Evolutionary conservation across 2,113 vertebrate genomes (phyloP).

Genomic region (Psittacula cyanocephala): DNA sequence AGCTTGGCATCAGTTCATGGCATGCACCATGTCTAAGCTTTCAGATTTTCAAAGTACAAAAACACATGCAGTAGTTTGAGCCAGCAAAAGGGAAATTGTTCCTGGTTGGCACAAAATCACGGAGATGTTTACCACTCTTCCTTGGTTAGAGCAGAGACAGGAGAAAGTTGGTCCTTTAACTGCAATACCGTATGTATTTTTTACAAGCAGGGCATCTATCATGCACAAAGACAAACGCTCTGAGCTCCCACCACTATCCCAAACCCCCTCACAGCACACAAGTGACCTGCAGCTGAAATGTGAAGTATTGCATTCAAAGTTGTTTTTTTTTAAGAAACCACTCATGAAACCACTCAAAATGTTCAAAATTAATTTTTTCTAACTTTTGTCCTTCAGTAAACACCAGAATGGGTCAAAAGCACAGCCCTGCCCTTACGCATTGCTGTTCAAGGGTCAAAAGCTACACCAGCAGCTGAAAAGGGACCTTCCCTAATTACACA

Average conservation of each 20-base stretch:
- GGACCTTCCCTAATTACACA: neutral
- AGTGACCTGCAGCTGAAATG: neutral
- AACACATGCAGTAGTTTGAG: neutral
- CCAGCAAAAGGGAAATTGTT: constrained; percentile 31
- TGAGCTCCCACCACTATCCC: neutral
- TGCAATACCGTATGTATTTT: neutral
- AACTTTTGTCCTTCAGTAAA: neutral
- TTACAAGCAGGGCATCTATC: neutral
- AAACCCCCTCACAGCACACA: neutral
- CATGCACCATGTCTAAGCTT: constrained; percentile 29
- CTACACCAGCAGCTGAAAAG: neutral
- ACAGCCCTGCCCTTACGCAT: neutral
- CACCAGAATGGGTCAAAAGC: neutral
- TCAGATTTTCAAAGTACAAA: constrained; percentile 34
- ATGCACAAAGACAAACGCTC: neutral
- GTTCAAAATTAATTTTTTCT: neutral
- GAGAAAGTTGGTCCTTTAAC: neutral
- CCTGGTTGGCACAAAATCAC: neutral
- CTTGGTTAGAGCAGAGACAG: neutral
- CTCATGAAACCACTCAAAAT: neutral
- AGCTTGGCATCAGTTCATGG: constrained; percentile 50
- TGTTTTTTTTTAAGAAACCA: neutral
- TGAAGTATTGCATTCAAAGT: neutral
- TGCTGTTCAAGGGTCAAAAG: neutral
- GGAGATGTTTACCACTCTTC: neutral